Base-by-base conservation (phyloP, 2,888 invertebrate genomes). In the Adelphocoris suturalis region DNA sequence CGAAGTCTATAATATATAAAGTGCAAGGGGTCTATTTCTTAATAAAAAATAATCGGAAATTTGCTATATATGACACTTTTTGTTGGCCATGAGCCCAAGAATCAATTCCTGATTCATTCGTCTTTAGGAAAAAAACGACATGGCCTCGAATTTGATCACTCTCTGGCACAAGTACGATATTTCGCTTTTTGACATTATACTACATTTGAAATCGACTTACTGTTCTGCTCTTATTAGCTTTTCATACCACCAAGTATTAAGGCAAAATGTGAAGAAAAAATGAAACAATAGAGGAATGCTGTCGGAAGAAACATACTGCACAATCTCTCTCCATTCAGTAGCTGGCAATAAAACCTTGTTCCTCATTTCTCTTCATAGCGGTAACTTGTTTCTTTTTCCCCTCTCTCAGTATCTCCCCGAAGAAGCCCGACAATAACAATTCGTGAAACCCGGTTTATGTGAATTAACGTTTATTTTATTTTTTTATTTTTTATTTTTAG, bases 401-500 rank as follows among this genome's bases (percentile, higher is more conserved):
- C 68, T 68, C 68, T 68, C 68, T 19, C 11, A 23, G 11, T 23
- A 9, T 68, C 68, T 61, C 19, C 68, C 68, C 19, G 68, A 11
- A 27, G 68, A 68, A 68, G 11, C 23, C 68, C 68, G 68, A 68
- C 68, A 68, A 27, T 68, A 68, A 23, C 23, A 68, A 68, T 68
- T 68, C 68, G 68, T 80, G 46, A 80, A 80, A 80, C 80, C 80
- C 46, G 46, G 78, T 78, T 78, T 14, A 78, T 48, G 80, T 80
- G 46, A 46, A 80, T 47, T 48, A 47, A 80, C 46, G 46, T 80
- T 80, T 80, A 47, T 80, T 80, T n/a, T 19, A 13, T 19, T 13
- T 76, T 37, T 7, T 27, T 76, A 23, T 76, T 7, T 12, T 27
- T 23, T 76, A 19, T 75, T 75, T 75, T 78, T 28, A 11, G 19